Base-by-base conservation (phyloP, 2,113 vertebrate genomes). In the Oenanthe oenanthe region DNA sequence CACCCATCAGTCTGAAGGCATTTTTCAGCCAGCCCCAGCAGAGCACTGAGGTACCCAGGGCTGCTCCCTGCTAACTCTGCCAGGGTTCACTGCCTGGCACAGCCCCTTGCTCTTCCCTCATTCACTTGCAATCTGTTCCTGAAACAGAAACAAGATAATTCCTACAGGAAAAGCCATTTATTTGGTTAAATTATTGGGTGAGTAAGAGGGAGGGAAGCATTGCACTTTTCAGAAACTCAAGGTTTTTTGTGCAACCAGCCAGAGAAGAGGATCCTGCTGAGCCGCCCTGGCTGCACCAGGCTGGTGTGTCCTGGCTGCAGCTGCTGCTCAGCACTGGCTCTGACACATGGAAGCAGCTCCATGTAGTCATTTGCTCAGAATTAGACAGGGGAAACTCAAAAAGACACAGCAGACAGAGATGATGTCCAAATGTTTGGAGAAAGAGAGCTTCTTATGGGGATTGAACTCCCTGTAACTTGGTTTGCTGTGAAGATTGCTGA, bases 401-500 rank as follows among this genome's bases (percentile, higher is more conserved):
- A 83, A 67, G 57, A 45, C 28, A 19, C 3, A 90, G 65, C 43
- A 90, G 56, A 71, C 43, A 32, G 72, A 83, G 51, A 53, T 57
- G 43, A 65, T 29, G 72, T 63, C 88, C 82, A 92, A 95, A 80
- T 42, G 48, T 73, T 85, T 83, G 60, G 47, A 89, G 58, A 61
- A 75, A 54, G 38, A 60, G 17, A 73, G 45, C 47, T 92, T 72
- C 68, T 57, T 61, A 19, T 2, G 26, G 54, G 56, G 66, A 51
- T 25, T 85, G 74, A 89, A 79, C 50, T 92, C 85, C 79, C 62
- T 75, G 45, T 62, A 82, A 51, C 88, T 86, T 16, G 56, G 19
- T 86, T 83, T 95, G n/a, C 78, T 88, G 26, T 71, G 82, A 93
- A 90, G 75, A 73, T 22, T 73, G 71, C 92, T 92, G 87, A 88